A percentile compares a stretch with the other conserved stretches of the same genome.
These are phyloP conservation scores for Perithous albicinctus DNA, from an alignment of 2,888 invertebrate species.

Conservation along the genomic window DNA sequence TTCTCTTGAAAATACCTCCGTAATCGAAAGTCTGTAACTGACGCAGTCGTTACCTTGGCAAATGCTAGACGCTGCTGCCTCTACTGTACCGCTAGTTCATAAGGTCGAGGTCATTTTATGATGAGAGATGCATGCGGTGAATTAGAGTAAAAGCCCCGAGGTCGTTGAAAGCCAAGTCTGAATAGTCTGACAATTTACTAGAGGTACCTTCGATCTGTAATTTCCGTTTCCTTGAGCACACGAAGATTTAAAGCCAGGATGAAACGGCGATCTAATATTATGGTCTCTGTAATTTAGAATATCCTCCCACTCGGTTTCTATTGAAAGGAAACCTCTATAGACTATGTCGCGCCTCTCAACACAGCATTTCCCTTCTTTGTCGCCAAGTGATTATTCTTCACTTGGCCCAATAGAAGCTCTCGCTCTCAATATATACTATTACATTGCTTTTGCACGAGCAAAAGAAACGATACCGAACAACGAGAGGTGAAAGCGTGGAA, in stretches of 20 bases:
- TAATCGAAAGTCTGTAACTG: not conserved
- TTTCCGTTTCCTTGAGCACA: not conserved
- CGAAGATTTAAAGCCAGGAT: not conserved
- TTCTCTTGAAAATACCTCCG: not conserved
- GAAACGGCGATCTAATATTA: not conserved
- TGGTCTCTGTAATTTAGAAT: not conserved
- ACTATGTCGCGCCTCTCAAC: not conserved
- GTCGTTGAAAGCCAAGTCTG: not conserved
- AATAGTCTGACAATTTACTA: not conserved
- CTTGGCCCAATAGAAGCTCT: not conserved
- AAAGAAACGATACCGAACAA: slow-evolving; percentile 21
- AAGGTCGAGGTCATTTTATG: not conserved
- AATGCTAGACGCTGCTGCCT: not conserved
- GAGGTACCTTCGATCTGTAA: not conserved
- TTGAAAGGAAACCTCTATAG: not conserved
- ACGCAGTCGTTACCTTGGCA: not conserved
- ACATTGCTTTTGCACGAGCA: slow-evolving; percentile 2
- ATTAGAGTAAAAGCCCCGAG: not conserved
- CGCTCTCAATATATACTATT: not conserved
- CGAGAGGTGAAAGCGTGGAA: slow-evolving; percentile 18
- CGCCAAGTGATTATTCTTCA: not conserved
- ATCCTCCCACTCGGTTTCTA: not conserved
- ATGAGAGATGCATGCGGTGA: not conserved
- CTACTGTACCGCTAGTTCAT: not conserved
- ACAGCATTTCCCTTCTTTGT: not conserved